Percentiles rank a stretch among this genome's conserved stretches.
Conservation (phyloP, 2,888 invertebrate genomes). For the Metalampra italica region DNA sequence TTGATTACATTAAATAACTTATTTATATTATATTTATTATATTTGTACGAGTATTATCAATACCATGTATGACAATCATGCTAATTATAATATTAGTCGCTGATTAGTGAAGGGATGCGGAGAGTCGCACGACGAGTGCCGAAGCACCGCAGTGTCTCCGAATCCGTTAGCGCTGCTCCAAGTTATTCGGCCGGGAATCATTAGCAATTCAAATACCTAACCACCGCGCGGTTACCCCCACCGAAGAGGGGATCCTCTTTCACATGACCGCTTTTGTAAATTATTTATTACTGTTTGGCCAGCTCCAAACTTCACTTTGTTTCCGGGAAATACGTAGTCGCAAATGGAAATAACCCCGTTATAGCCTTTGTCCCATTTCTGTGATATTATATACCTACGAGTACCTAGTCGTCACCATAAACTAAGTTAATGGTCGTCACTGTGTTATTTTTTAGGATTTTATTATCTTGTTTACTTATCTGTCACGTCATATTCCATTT, state of each 20-base stretch:
- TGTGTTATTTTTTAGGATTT: constrained; percentile 4
- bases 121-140: neutral
- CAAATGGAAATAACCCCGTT: constrained; percentile 44
- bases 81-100: too few relatives aligned
- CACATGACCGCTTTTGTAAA: constrained; percentile 71
- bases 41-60: too few relatives aligned
- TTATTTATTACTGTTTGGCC: constrained; percentile 71
- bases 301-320: constrained; percentile 59
- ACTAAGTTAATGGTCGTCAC: constrained; percentile 4
- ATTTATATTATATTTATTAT: too few relatives aligned
- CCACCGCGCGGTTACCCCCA: constrained; percentile 53
- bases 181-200: constrained; percentile 61
- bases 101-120: too few relatives aligned
- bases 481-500: neutral
- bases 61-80: too few relatives aligned
- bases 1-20: too few relatives aligned
- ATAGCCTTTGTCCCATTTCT: constrained; percentile 26
- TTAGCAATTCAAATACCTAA: constrained; percentile 73
- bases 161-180: constrained; percentile 51
- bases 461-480: neutral
- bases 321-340: constrained; percentile 45
- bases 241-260: constrained; percentile 58
- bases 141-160: constrained; percentile 35
- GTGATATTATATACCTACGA: too few relatives aligned
- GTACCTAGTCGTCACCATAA: too few relatives aligned